Evolutionary conservation across 1,140 invertebrate species (phyloP), one percentile per base, ranked within the genome.

Genomic region (Bemisia tabaci): DNA sequence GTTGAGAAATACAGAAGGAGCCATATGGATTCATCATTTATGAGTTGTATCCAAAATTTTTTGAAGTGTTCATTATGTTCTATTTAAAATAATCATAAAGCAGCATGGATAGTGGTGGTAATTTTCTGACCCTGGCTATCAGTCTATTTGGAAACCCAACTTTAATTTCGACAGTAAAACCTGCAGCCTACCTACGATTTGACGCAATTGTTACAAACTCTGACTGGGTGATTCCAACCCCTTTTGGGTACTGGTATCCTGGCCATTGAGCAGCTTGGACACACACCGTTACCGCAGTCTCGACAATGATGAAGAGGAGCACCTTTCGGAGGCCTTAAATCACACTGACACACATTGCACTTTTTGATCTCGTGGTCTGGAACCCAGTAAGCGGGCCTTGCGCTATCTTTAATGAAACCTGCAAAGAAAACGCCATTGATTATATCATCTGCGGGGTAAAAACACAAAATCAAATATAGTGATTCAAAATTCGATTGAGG

Each of bases 321-420:
- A 17, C 71, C 72, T 2, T 79, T 73, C 1, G 66, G 64, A n/a
- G 70, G 70, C 1, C 78, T 72, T 74, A 89, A 88, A 17, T 76
- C 71, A 17, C 73, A 72, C 1, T 83, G 73, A 74, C 90, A 93
- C 1, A 88, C 81, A 65, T 75, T 79, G 74, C 90, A 93, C 27
- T 78, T 75, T 2, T 76, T 80, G 21, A 88, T 82, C 71, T 89
- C 81, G 1, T 82, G 81, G 76, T 93, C 90, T 0, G 89, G 87
- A 27, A 87, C 82, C 90, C 90, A 93, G 74, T 93, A 93, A 1
- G 82, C 78, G 2, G 90, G 90, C 59, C 89, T 78, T n/a, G 85
- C 88, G 1, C 83, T 83, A 70, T 91, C 88, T 75, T 92, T 92
- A 24, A 92, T 85, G 22, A 90, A 77, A 9, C 82, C 87, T 88